Evolutionary conservation across 2,797 vertebrate species (phyloP).

Genomic region (Tiaroga cobitis): DNA sequence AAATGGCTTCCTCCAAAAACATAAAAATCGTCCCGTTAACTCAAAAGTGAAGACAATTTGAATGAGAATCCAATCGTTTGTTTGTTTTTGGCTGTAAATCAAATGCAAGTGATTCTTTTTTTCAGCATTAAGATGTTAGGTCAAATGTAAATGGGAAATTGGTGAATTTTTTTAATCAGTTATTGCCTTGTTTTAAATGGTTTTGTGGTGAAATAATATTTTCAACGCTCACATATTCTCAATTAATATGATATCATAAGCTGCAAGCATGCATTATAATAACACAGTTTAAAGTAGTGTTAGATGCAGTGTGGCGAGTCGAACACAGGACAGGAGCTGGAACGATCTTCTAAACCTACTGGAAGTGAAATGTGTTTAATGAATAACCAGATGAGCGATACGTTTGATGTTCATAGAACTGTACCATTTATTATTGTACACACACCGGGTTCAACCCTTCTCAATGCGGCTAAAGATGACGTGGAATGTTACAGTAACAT

Average conservation of each 20-base stretch:
- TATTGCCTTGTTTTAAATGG: neutral
- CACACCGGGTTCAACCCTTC: slow-evolving; percentile 89
- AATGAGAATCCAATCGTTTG: neutral
- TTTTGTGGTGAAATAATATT: neutral
- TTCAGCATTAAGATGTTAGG: neutral
- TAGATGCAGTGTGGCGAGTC: neutral
- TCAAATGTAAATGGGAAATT: neutral
- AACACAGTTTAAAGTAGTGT: neutral
- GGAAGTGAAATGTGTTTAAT: neutral
- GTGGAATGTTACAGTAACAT: slow-evolving; percentile 99
- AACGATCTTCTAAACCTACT: neutral
- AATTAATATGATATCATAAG: neutral
- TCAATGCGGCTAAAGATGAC: slow-evolving; percentile 91
- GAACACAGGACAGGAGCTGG: neutral
- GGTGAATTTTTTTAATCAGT: too few relatives aligned
- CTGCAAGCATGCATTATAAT: neutral
- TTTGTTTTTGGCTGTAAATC: neutral
- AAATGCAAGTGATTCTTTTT: neutral
- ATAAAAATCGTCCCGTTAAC: neutral
- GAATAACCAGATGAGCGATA: slow-evolving; percentile 23
- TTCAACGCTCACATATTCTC: neutral
- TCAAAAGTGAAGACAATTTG: neutral
- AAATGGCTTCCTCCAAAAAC: neutral
- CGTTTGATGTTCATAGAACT: slow-evolving; percentile 86
- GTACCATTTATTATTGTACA: slow-evolving; percentile 99